Base-by-base conservation (phyloP, 2,797 vertebrate species). In the Spinibarbus caldwelli region DNA sequence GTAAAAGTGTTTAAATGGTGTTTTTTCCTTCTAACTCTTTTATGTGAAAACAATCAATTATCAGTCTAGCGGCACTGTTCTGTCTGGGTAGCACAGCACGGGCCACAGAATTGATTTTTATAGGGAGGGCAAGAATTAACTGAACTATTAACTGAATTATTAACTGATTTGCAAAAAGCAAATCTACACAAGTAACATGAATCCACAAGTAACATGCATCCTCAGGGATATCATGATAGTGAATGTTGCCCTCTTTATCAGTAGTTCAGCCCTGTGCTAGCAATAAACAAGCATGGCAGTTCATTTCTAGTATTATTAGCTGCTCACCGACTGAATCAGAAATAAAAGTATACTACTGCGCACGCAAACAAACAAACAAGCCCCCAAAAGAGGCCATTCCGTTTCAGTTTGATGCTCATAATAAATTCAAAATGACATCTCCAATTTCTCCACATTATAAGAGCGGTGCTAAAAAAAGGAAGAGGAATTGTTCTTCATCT, bases 31-130 rank as follows among this genome's bases (percentile, higher is more conserved):
- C 71, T 31, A 31, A 70, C 84, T 81, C 19, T 64, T 89, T 86
- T 78, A 80, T 79, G 80, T 80, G 52, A 87, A 83, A 78, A 36
- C 72, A 78, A 85, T 89, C 83, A 83, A 88, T 85, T 87, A 88
- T 83, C 49, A 86, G 86, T 85, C 64, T 87, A 85, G 81, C 82
- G 67, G 84, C 57, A 26, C 72, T 66, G 26, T 81, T 82, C 52
- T 85, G 52, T 85, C 81, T 57, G 78, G 43, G 77, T 54, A 76
- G 72, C 71, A 59, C 79, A 81, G 66, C 80, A 83, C 34, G 49
- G 76, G 76, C 72, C 47, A 67, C 80, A 86, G 71, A 88, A 77
- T 62, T 78, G 79, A 81, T 80, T 82, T 80, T 57, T 86, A 81
- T 66, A 81, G 75, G 41, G 77, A 84, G 66, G 67, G 36, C 41